Evolutionary conservation across 2,797 vertebrate genomes (phyloP), one percentile per base, ranked within the genome.

Genomic region (Menidia menidia): DNA sequence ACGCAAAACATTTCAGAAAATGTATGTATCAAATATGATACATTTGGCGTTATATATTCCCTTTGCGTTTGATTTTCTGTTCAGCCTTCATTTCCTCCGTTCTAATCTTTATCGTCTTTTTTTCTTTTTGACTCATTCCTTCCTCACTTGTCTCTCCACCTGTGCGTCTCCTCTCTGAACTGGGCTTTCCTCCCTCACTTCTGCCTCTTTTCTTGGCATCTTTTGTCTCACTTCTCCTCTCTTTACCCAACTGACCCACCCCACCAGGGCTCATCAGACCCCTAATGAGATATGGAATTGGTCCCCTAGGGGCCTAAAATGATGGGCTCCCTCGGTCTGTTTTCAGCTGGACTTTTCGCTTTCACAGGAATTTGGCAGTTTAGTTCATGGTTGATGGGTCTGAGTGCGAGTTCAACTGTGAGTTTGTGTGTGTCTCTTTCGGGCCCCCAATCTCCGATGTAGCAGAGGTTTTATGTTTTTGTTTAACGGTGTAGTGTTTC

Each of bases 331-430:
- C 4, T 69, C 11, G 45, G 80, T 75, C 80, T 83, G 68, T 78
- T 83, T 84, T 68, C 71, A 84, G 75, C 57, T 41, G 64, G 47
- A 58, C 64, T 53, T 51, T 84, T 86, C 79, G 77, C 71, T 67
- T 78, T 75, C 45, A 63, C 47, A 63, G 71, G 81, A 87, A 89
- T 89, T 80, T 87, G 66, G 68, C 74, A 83, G 68, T 79, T 77
- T 61, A 69, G 64, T 68, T 61, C 47, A 52, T 50, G 19, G 44
- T 72, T 74, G 71, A 56, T 18, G 14, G 73, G 62, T 68, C 1
- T 61, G 35, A 42, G 52, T 47, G 53, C 62, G 33, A 63, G 42
- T 56, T n/a, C 60, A n/a, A 55, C 51, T 32, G 53, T 41, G 45
- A 65, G 44, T 67, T 42, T 73, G 64, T 78, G 43, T 55, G 43